These are phyloP conservation scores for Protosalanx chinensis DNA, from an alignment of 2,797 vertebrate species.

Conservation along the genomic window DNA sequence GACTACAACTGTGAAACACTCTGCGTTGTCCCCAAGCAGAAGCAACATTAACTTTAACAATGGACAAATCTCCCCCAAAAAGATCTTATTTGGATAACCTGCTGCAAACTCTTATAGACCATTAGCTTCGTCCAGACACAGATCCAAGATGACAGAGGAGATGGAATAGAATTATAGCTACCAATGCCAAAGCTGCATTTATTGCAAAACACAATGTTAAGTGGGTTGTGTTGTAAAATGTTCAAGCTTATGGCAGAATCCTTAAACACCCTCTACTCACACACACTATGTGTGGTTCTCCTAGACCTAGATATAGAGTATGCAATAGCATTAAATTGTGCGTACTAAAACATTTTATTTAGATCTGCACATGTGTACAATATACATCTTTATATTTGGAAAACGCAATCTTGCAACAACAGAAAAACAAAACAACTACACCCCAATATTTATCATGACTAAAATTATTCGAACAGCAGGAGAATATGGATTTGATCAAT, in stretches of 20 bases:
- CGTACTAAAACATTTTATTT: slow-evolving; percentile 74
- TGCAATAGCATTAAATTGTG: slow-evolving; percentile 52
- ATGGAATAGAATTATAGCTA: too few species aligned
- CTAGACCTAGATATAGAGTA: too few species aligned
- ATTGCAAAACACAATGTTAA: too few species aligned
- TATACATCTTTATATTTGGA: slow-evolving; percentile 57
- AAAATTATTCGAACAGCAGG: neutral
- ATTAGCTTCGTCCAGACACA: too few species aligned
- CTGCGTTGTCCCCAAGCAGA: slow-evolving; percentile 35
- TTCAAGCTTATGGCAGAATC: neutral
- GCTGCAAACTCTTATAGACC: too few species aligned
- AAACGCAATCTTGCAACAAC: slow-evolving; percentile 40
- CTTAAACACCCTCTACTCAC: slow-evolving; percentile 22
- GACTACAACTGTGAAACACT: slow-evolving; percentile 66
- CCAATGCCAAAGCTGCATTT: too few species aligned
- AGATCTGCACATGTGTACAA: slow-evolving; percentile 70
- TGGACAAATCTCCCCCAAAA: neutral
- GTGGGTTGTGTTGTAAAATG: neutral
- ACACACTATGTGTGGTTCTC: slow-evolving; percentile 25
- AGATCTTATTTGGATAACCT: neutral
- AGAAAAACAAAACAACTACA: slow-evolving; percentile 10
- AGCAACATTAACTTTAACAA: neutral
- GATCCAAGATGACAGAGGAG: too few species aligned
- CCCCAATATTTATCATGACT: neutral
- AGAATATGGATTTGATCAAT: slow-evolving; percentile 22